Evolutionary conservation across 1,140 invertebrate genomes (phyloP).

Genomic region (Pogonognathellus flavescens): DNA sequence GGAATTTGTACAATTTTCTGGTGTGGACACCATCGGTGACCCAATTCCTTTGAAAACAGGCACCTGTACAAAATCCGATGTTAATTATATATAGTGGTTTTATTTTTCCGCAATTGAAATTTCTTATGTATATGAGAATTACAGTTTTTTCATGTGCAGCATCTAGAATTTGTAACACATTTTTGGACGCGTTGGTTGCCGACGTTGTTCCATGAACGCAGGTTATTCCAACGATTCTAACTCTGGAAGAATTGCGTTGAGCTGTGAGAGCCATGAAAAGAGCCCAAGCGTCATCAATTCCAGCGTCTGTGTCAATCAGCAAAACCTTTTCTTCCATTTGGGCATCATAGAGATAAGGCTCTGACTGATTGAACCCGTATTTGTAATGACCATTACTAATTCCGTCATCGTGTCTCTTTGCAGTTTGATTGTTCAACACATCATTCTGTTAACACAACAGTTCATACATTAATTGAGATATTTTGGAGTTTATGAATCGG

Average conservation of each 20-base stretch:
- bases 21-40: constrained; percentile 67
- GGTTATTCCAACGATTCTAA: constrained; percentile 63
- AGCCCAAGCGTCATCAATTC: constrained; percentile 59
- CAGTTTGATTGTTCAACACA: neutral
- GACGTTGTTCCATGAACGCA: constrained; percentile 67
- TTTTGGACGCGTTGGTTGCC: constrained; percentile 64
- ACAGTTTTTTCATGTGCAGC: constrained; percentile 39
- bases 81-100: too few species aligned
- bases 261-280: constrained; percentile 57
- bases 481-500: neutral
- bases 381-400: neutral
- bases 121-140: too few species aligned
- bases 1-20: constrained; percentile 63
- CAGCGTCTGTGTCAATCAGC: constrained; percentile 61
- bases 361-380: neutral
- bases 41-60: constrained; percentile 69
- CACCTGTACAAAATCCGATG: constrained; percentile 66
- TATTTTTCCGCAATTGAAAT: too few species aligned
- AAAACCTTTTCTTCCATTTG: constrained; percentile 46
- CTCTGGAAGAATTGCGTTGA: constrained; percentile 44
- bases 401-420: neutral
- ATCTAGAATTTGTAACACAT: constrained; percentile 64
- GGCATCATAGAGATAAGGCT: neutral
- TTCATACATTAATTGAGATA: neutral
- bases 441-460: neutral